Percentiles rank a stretch among this genome's conserved stretches.
Evolutionary conservation across 2,888 invertebrate species (phyloP).

Genomic region (Drosophila neonasuta): DNA sequence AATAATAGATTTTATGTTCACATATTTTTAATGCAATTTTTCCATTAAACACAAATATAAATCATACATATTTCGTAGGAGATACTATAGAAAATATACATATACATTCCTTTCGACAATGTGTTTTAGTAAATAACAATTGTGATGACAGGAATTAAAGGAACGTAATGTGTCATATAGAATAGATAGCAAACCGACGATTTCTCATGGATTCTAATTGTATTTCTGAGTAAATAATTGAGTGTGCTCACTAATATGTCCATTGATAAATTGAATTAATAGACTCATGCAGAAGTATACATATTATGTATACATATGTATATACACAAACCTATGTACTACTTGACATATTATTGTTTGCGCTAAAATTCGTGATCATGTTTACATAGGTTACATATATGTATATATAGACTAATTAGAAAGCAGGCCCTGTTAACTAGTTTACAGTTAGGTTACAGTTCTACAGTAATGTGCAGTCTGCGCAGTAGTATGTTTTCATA

Average conservation of each 20-base stretch:
- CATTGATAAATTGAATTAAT: slow-evolving; percentile 14
- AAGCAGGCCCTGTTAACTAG: slow-evolving; percentile 41
- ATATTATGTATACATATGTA: background rate
- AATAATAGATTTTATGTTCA: background rate
- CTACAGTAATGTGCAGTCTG: slow-evolving; percentile 42
- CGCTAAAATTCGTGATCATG: slow-evolving; percentile 30
- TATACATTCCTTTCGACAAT: background rate
- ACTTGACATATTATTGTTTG: slow-evolving; percentile 19
- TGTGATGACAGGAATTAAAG: background rate
- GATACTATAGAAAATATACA: slow-evolving; percentile 5
- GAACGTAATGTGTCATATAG: background rate
- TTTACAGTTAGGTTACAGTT: slow-evolving; percentile 25
- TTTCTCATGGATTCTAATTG: background rate
- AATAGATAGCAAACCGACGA: background rate
- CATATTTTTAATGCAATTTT: slow-evolving; percentile 10
- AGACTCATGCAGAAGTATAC: slow-evolving; percentile 7
- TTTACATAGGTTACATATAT: slow-evolving; percentile 11
- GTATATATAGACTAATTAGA: slow-evolving; percentile 19
- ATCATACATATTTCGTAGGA: slow-evolving; percentile 5
- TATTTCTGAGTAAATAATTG: slow-evolving; percentile 5
- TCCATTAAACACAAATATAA: slow-evolving; percentile 3
- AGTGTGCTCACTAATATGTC: slow-evolving; percentile 2
- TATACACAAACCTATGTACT: slow-evolving; percentile 3
- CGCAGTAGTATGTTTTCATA: slow-evolving; percentile 19
- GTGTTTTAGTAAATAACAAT: background rate